A percentile compares a stretch with the other conserved stretches of the same genome.
Evolutionary conservation across 1,140 invertebrate species (phyloP).

Genomic region (Calephelis virginiensis): DNA sequence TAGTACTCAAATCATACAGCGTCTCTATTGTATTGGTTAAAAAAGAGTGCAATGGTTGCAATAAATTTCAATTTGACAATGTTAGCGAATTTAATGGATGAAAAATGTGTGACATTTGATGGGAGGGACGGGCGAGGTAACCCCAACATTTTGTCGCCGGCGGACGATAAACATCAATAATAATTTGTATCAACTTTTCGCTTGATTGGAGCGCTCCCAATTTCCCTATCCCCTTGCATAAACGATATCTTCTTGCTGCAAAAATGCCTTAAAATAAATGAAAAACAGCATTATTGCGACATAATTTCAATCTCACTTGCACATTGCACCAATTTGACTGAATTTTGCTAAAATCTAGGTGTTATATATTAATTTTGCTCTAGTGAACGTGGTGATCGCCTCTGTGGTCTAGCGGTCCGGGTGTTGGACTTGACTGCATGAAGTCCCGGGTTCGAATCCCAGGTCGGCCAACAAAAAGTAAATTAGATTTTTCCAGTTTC

Average conservation of each 20-base stretch:
- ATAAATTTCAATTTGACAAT: slow-evolving; percentile 42
- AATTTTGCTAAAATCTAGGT: too few relatives aligned
- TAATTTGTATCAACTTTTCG: slow-evolving; percentile 37
- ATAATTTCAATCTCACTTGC: too few relatives aligned
- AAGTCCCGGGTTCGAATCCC: too few relatives aligned
- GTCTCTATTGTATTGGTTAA: not conserved
- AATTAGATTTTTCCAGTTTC: too few relatives aligned
- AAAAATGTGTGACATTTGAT: slow-evolving; percentile 38
- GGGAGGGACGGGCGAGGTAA: slow-evolving; percentile 26
- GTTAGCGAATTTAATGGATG: slow-evolving; percentile 35
- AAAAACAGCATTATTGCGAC: too few relatives aligned
- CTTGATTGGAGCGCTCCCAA: slow-evolving; percentile 29
- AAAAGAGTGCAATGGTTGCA: slow-evolving; percentile 18
- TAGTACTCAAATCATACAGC: too few relatives aligned
- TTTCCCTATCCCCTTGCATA: slow-evolving; percentile 18
- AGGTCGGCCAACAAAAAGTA: too few relatives aligned
- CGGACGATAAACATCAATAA: slow-evolving; percentile 39
- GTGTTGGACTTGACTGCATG: too few relatives aligned
- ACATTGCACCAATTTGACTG: too few relatives aligned
- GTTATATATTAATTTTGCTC: too few relatives aligned
- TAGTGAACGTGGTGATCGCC: too few relatives aligned
- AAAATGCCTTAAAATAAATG: not conserved
- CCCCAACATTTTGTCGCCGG: slow-evolving; percentile 33
- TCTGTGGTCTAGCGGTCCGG: too few relatives aligned
- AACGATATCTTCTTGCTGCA: not conserved